Evolutionary conservation across 2,888 invertebrate species (phyloP).

Genomic region (Furcula furcula): DNA sequence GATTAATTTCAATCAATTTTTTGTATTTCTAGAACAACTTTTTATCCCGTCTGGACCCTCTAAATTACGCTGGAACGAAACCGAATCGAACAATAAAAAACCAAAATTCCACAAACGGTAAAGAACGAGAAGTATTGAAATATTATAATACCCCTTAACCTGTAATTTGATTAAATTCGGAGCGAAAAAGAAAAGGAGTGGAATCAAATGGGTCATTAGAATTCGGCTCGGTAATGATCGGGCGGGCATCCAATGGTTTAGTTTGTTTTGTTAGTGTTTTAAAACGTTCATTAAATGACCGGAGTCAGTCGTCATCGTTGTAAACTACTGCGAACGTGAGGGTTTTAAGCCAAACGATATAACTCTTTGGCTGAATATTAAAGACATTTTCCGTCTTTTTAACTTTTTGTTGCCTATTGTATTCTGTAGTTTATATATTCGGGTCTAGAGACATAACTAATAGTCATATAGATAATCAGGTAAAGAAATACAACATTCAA

Average conservation of each 20-base stretch:
- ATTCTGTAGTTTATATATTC: too few relatives aligned
- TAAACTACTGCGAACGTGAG: constrained; percentile 4
- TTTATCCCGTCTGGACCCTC: constrained; percentile 69
- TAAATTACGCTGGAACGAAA: constrained; percentile 67
- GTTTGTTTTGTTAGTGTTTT: constrained; percentile 65
- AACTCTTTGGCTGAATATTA: too few relatives aligned
- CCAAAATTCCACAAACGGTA: constrained; percentile 76
- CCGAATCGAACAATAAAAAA: constrained; percentile 74
- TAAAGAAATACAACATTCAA: too few relatives aligned
- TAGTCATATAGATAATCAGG: too few relatives aligned
- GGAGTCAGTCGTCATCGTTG: constrained; percentile 35
- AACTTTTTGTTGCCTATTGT: too few relatives aligned
- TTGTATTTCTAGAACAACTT: constrained; percentile 32
- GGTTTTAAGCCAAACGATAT: too few relatives aligned
- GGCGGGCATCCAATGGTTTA: constrained; percentile 59
- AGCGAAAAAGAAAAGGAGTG: constrained; percentile 70
- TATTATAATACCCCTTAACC: constrained; percentile 78
- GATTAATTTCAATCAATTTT: constrained; percentile 37
- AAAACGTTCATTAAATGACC: constrained; percentile 52
- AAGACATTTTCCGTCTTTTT: too few relatives aligned
- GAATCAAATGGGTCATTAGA: constrained; percentile 76
- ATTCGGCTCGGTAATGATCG: constrained; percentile 77
- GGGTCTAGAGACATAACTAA: too few relatives aligned
- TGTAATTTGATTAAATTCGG: constrained; percentile 80
- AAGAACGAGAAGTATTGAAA: constrained; percentile 74